Evolutionary conservation across 2,113 vertebrate species (phyloP).

Genomic region (Coryphaenoides rupestris): DNA sequence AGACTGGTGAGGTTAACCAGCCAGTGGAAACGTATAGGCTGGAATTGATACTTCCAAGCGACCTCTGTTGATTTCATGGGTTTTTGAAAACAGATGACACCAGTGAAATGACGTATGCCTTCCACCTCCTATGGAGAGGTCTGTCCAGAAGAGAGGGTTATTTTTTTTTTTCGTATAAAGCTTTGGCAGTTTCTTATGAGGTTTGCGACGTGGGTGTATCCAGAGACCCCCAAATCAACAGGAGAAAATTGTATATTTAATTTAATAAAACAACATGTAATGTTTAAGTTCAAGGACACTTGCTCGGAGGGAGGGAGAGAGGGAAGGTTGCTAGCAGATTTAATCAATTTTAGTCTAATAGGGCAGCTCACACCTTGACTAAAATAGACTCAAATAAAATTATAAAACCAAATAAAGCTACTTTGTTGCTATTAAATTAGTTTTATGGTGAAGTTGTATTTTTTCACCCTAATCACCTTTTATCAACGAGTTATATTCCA

Average conservation of each 20-base stretch:
- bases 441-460: slow-evolving; percentile 10
- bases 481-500: slow-evolving; percentile 11
- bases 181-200: slow-evolving; percentile 40
- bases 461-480: no score
- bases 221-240: slow-evolving; percentile 11
- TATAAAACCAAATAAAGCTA: slow-evolving; percentile 42
- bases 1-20: no score
- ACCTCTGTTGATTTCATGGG: slow-evolving; percentile 5
- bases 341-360: slow-evolving; percentile 53
- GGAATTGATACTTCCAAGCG: slow-evolving; percentile 26
- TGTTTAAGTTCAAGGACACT: slow-evolving; percentile 59
- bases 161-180: slow-evolving; percentile 61
- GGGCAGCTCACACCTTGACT: slow-evolving; percentile 40
- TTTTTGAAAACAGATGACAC: slow-evolving; percentile 29
- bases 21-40: slow-evolving; percentile 21
- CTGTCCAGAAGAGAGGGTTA: slow-evolving; percentile 39
- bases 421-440: slow-evolving; percentile 17
- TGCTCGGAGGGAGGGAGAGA: slow-evolving; percentile 34
- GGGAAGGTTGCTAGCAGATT: slow-evolving; percentile 59
- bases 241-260: slow-evolving; percentile 19
- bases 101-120: slow-evolving; percentile 38
- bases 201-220: slow-evolving; percentile 41
- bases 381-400: slow-evolving; percentile 52
- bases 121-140: slow-evolving; percentile 24
- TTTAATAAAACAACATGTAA: slow-evolving; percentile 40